Conservation (phyloP, 2,888 invertebrate species). For the Cephonodes hylas region DNA sequence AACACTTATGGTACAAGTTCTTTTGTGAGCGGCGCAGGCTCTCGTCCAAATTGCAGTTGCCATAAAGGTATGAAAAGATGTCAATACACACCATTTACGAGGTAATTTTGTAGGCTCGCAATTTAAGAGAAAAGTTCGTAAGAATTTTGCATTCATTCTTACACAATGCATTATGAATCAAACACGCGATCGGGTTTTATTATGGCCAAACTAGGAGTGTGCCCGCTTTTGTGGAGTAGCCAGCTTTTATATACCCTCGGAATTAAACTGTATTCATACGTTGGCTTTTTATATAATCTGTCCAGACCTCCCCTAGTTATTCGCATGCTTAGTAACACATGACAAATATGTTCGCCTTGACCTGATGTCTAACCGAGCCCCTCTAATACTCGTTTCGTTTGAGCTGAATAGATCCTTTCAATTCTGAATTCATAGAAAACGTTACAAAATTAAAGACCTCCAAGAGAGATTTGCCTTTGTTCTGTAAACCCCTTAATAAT, state of each 20-base stretch:
- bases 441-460: neutral
- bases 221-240: neutral
- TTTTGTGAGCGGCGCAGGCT: slow-evolving; percentile 36
- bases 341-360: neutral
- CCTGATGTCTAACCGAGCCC: neutral
- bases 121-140: slow-evolving; percentile 43
- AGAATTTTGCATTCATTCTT: slow-evolving; percentile 46
- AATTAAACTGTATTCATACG: neutral
- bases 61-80: slow-evolving; percentile 51
- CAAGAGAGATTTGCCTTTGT: neutral
- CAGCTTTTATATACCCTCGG: too few relatives aligned
- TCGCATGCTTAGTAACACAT: neutral
- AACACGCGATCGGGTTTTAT: slow-evolving; percentile 33
- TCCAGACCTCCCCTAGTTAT: neutral
- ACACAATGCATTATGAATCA: slow-evolving; percentile 35
- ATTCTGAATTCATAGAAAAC: slow-evolving; percentile 17
- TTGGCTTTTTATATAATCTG: too few relatives aligned
- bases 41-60: slow-evolving; percentile 7
- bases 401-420: neutral
- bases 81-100: slow-evolving; percentile 53
- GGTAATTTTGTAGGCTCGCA: slow-evolving; percentile 55
- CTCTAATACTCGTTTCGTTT: neutral
- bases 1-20: slow-evolving; percentile 27
- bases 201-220: slow-evolving; percentile 5
- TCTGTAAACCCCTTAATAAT: neutral